Evolutionary conservation across 1,140 invertebrate genomes (phyloP), one percentile per base, ranked within the genome.

Genomic region (Tetramorium alpestre): DNA sequence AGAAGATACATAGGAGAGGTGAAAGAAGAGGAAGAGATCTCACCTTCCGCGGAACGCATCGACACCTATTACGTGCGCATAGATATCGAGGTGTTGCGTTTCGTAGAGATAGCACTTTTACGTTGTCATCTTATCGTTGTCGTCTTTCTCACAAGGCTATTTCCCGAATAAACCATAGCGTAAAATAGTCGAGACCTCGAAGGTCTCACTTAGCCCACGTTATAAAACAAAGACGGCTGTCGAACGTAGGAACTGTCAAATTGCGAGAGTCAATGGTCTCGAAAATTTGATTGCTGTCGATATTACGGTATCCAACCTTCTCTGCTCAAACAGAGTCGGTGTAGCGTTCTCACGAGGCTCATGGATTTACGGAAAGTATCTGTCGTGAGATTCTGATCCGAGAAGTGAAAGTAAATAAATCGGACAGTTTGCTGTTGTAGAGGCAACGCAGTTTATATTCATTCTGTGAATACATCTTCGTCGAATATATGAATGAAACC

Each of bases 1-100:
- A 85, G 85, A 70, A 86, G 85, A 70, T 80, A 56, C 38, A 60
- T 5, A n/a, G 33, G 16, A 33, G 54, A 16, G 25, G 44, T 10
- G 8, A 10, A 65, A 28, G 58, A 18, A 28, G 28, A 56, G 13
- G 16, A 58, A 22, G 69, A 75, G 51, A 28, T 60, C 69, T 75
- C 69, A 84, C 54, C 69, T 84, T 84, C 69, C 41, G 41, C n/a
- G 10, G 11, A 60, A 84, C 69, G 69, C 69, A 73, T 84, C 80
- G 67, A 75, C 69, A 84, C 54, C 80, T 84, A 84, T 75, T 84
- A 84, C 69, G 7, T n/a, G 80, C 41, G 28, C 69, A 18, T 84
- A 84, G 80, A 84, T 84, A 84, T 73, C 69, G 69, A 75, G 54
- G 54, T 60, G 41, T 84, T 67, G 69, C 51, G 28, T 84, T 84